phyloP scores from a whole-genome alignment of 2,888 invertebrate species.

The Tubulanus polymorphus region DNA sequence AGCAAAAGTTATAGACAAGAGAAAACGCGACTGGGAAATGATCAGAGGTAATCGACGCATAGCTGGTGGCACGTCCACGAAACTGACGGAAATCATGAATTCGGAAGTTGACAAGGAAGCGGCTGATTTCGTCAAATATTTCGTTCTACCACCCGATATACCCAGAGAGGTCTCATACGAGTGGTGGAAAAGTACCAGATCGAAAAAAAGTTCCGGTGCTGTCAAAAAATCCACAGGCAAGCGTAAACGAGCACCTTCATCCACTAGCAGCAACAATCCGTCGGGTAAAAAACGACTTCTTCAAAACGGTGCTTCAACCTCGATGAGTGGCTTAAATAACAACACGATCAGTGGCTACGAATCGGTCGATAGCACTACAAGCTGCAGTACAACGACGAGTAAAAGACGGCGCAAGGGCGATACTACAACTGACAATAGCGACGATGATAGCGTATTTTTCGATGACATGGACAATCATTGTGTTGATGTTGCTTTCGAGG shows the following conservation, averaged over 20 bases:
- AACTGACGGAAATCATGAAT: background rate
- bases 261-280: no score
- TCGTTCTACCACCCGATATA: no score
- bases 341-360: background rate
- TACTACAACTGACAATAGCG: background rate
- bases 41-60: background rate
- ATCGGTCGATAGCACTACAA: background rate
- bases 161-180: no score
- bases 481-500: no score
- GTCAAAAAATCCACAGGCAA: no score
- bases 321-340: no score
- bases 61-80: background rate
- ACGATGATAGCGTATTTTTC: background rate
- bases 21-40: background rate
- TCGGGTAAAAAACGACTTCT: background rate
- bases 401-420: background rate
- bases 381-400: background rate
- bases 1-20: background rate
- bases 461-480: background rate
- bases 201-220: no score
- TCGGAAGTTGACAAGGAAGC: background rate
- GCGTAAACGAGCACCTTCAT: no score
- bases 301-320: no score
- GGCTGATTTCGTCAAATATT: background rate
- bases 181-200: no score